phyloP scores from a whole-genome alignment of 2,888 invertebrate genomes.

The Alviniconcha strummeri region DNA sequence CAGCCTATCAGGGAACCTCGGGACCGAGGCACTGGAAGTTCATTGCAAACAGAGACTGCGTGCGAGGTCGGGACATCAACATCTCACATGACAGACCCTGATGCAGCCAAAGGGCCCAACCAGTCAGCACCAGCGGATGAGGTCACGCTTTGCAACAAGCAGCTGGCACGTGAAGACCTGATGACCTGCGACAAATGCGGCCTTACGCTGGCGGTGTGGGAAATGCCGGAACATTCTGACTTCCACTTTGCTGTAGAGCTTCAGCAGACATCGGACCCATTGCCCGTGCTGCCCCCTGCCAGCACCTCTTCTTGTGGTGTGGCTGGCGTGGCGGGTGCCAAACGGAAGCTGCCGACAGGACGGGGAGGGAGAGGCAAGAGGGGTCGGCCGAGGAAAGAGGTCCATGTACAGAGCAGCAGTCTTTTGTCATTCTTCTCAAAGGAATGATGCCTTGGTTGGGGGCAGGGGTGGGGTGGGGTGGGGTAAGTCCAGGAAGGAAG shows the following conservation, averaged over 20 bases:
- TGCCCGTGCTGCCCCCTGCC: not conserved
- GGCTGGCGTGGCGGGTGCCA: slow-evolving; percentile 14
- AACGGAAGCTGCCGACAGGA: slow-evolving; percentile 18
- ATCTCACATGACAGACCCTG: not conserved
- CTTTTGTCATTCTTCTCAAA: slow-evolving; percentile 34
- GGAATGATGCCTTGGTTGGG: not conserved
- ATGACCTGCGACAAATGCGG: slow-evolving; percentile 82
- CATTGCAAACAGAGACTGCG: no score
- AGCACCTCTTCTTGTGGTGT: not conserved
- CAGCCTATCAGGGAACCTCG: no score
- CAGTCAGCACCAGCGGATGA: not conserved
- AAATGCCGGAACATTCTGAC: slow-evolving; percentile 85
- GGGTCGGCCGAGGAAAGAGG: slow-evolving; percentile 18
- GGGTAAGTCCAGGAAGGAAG: no score
- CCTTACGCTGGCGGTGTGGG: slow-evolving; percentile 78
- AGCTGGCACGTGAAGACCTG: slow-evolving; percentile 32
- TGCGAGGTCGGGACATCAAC: no score
- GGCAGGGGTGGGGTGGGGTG: not conserved
- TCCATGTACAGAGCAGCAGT: slow-evolving; percentile 12
- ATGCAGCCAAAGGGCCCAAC: not conserved
- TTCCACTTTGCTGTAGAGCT: slow-evolving; percentile 89
- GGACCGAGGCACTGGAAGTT: no score
- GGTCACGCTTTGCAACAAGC: not conserved
- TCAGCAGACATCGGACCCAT: slow-evolving; percentile 42
- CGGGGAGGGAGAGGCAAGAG: slow-evolving; percentile 19